A percentile compares a stretch with the other conserved stretches of the same genome.
These are phyloP conservation scores for Carcharodon carcharias DNA, from an alignment of 2,797 vertebrate species.

Conservation along the genomic window DNA sequence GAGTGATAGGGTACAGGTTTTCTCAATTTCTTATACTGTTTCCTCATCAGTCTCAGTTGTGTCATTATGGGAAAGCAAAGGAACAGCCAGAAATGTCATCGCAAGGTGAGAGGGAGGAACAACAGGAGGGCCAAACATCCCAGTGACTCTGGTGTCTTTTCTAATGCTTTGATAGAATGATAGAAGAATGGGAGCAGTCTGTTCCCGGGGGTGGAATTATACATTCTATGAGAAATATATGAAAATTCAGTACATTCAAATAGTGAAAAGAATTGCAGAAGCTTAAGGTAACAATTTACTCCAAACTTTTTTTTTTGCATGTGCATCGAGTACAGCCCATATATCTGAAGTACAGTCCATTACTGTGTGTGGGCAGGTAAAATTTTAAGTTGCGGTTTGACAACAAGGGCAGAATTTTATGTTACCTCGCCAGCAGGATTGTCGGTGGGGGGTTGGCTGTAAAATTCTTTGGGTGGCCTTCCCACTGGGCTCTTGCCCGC, in stretches of 20 bases:
- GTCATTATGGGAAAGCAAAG: neutral
- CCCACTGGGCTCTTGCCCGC: no score
- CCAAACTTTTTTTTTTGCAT: neutral
- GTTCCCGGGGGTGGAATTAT: neutral
- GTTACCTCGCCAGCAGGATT: no score
- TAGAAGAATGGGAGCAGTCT: neutral
- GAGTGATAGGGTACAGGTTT: neutral
- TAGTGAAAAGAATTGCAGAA: neutral
- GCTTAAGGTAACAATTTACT: neutral
- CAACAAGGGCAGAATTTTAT: neutral
- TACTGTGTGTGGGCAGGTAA: neutral
- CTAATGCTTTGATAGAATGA: neutral
- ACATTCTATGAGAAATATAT: neutral
- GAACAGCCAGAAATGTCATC: neutral
- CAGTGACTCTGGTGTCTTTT: neutral
- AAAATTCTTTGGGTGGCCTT: no score
- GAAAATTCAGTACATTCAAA: neutral
- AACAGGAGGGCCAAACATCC: neutral
- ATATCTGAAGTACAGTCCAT: neutral
- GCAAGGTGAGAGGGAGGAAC: neutral
- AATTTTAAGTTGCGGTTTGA: neutral
- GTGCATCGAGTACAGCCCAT: neutral
- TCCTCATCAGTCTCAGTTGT: neutral
- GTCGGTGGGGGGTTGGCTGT: no score
- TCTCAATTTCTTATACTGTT: neutral